phyloP scores from a whole-genome alignment of 2,113 vertebrate genomes.

The Ellobius talpinus region DNA sequence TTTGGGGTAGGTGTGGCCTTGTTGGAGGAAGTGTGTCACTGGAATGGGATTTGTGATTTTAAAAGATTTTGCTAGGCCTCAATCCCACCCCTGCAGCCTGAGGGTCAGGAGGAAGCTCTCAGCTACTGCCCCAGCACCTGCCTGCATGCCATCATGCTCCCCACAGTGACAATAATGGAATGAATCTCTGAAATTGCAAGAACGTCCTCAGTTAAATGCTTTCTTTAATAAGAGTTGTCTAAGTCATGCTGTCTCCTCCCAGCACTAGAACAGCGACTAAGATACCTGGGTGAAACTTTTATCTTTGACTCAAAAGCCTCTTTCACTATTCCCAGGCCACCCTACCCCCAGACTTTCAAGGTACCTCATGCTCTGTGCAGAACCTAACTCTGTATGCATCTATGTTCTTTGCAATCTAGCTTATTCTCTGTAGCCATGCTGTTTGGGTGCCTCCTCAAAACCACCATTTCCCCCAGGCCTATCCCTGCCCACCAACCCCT shows the following conservation, averaged over 20 bases:
- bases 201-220: neutral
- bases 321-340: too few species aligned
- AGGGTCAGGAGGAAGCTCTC: neutral
- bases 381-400: neutral
- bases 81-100: accelerated
- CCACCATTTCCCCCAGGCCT: neutral
- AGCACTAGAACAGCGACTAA: neutral
- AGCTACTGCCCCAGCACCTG: neutral
- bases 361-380: neutral
- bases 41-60: neutral
- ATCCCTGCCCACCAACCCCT: too few species aligned
- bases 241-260: neutral
- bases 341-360: neutral
- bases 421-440: accelerated
- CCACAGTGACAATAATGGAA: neutral
- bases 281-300: neutral
- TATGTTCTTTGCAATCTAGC: neutral
- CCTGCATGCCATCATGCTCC: neutral
- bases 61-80: too few species aligned
- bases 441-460: too few species aligned
- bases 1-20: too few species aligned
- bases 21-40: neutral
- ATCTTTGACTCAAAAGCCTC: neutral
- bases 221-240: neutral
- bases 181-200: neutral